Evolutionary conservation across 2,797 vertebrate species (phyloP), one percentile per base, ranked within the genome.

Genomic region (Neomorphus geoffroyi): DNA sequence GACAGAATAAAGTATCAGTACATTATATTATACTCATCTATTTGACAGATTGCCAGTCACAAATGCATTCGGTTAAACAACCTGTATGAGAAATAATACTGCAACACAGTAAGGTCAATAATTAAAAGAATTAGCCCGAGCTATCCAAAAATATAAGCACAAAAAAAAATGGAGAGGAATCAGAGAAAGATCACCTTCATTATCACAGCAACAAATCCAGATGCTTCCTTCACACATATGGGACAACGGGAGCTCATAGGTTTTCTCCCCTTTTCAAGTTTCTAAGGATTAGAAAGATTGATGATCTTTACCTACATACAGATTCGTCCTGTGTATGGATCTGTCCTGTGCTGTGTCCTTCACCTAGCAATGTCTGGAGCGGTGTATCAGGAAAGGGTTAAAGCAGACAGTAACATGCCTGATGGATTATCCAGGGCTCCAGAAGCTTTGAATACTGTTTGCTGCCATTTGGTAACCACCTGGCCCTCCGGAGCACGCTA

Each of bases 381-480:
- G 43, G 27, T 27, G 26, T 32, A 9, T n/a, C 19, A 82, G 70
- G 61, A 91, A 87, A 82, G 18, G 30, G 37, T 80, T 96, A 74
- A 92, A 91, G 37, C 64, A 85, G 50, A 61, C 21, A 67, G 71
- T 16, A 57, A 61, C 18, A 21, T 16, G 43, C 4, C 24, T 87
- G 22, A 27, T 62, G 43, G 35, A 35, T 79, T 90, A 48, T 33
- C 22, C 69, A 45, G 48, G 37, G 18, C 18, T 91, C 18, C 61
- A 86, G 54, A 51, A 86, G 35, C 8, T 37, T 50, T 30, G 57
- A 70, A n/a, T 30, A 26, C 41, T n/a, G 7, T 69, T 60, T 86
- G 45, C 64, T 84, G 69, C 53, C 90, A 74, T 86, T 94, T 90
- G 74, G 60, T 80, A 73, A 71, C 67, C 80, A 90, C 56, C 64